Evolutionary conservation across 2,113 vertebrate genomes (phyloP), one percentile per base, ranked within the genome.

Genomic region (Corynorhinus townsendii): DNA sequence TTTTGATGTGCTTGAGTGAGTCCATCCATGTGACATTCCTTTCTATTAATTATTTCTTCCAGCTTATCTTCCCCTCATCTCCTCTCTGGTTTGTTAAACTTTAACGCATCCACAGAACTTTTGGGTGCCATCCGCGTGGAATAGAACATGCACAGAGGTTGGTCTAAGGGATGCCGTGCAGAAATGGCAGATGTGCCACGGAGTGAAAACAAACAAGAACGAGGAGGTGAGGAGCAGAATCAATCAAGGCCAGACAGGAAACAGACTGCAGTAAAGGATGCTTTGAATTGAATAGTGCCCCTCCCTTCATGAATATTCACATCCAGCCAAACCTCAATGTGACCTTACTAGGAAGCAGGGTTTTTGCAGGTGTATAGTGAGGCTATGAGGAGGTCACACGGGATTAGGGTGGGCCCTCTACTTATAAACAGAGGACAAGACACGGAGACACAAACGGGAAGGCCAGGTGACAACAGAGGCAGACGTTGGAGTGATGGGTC

Each of bases 241-340:
- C 40, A 0, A 38, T 20, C 35, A 22, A 9, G 22, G 30, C 11
- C 15, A 15, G 89, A 40, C 4, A 2, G 49, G 33, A 24, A 56
- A 30, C 5, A 17, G 28, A 0, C 45, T 1, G 19, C 11, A 1
- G 26, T 2, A 4, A 38, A 3, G n/a, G 33, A 4, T 0, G 1
- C 15, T 43, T 40, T 0, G 43, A 4, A 1, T 5, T 3, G 45
- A 19, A 40, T 1, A 4, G 45, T 0, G 20, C 40, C 52, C 52
- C 59, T 17, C 33, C 28, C 12, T 0, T 26, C 24, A 62, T n/a
- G 7, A 28, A n/a, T 7, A 0, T 26, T n/a, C 15, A 4, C 0
- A 12, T 22, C 28, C 26, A 4, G 22, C 38, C 0, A 1, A 30
- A 77, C 35, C 54, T 47, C 43, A 24, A 24, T 0, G 0, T 9